Evolutionary conservation across 2,113 vertebrate species (phyloP), one percentile per base, ranked within the genome.

Genomic region (Antechinus flavipes): DNA sequence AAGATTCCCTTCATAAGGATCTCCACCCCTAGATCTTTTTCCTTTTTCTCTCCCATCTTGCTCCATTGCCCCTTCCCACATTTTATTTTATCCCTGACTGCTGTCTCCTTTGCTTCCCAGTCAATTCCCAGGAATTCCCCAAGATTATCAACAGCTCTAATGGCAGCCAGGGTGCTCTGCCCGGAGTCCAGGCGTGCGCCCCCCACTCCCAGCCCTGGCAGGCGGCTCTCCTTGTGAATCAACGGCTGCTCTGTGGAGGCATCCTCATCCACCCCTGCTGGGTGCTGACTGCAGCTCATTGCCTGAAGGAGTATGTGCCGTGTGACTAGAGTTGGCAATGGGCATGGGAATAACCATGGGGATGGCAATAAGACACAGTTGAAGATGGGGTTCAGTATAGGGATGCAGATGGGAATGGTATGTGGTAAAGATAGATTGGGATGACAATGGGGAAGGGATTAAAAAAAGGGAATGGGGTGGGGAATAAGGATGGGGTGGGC

Each of bases 291-390:
- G 98, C 98, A 0, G 98, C 96, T 2, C 56, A 93, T 93, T 98
- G 98, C 0, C 98, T 98, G 98, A 99, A 97, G 96, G 98, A 98
- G 99, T 99, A 93, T 95, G 99, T 98, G 76, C 53, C 25, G 30
- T 1, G 42, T 89, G 54, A 12, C 42, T 53, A 30, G 42, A 25
- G 25, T 9, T n/a, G 16, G 25, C 11, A 9, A 46, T 10, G 47
- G 50, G 23, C 1, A 19, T 0, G 5, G 55, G 26, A 4, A 0
- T 55, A 89, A 56, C 23, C 12, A 35, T 54, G 30, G 27, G 4
- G 8, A n/a, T 19, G 90, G 53, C 49, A 61, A 61, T 61, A 12
- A 30, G 58, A 30, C 58, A 61, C 27, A 30, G 47, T 23, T 30
- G 9, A 55, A 42, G 5, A 26, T 25, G 19, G 10, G 22, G n/a